Base-by-base conservation (phyloP, 2,113 vertebrate genomes). In the Lethenteron camtschaticum region DNA sequence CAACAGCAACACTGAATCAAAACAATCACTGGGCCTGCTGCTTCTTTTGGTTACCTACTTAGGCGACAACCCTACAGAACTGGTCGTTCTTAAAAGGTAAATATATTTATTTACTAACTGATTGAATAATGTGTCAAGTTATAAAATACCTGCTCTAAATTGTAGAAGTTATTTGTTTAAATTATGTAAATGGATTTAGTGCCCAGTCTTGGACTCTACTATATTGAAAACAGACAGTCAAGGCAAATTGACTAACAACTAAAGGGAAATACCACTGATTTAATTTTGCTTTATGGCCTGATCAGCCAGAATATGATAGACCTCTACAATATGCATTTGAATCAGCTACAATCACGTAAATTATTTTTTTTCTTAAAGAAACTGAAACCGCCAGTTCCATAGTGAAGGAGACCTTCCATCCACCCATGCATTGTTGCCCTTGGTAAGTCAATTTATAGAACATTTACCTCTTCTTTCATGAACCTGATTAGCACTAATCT, bases 41-140 rank as follows among this genome's bases (percentile, higher is more conserved):
- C 55, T 68, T 9, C 68, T 18, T 68, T 68, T 68, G 68, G 68
- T 55, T 68, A 68, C 68, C 68, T 68, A 68, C 68, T 68, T 68
- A 55, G 68, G n/a, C 4, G 68, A 68, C 68, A 68, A 12, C 68
- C 68, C 11, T 68, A n/a, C 68, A 4, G 68, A 68, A n/a, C 68
- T 68, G 68, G 68, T 68, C 68, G 55, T 68, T 55, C 68, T 68
- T 12, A 68, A 68, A 10, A 68, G 1, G 68, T 24, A 24, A 24
- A 41, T 68, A 24, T 41, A 41, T 68, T 9, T 10, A 41, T 68
- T 41, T 68, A 11, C 55, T 68, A 68, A 68, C 20, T 68, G 68
- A 68, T 68, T 68, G 11, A 68, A 68, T 68, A 68, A 68, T 68
- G 8, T 68, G 11, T 68, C 4, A 68, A 68, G 68, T 68, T 68